Conservation (phyloP, 2,797 vertebrate species). For the Pteropus rufus region DNA sequence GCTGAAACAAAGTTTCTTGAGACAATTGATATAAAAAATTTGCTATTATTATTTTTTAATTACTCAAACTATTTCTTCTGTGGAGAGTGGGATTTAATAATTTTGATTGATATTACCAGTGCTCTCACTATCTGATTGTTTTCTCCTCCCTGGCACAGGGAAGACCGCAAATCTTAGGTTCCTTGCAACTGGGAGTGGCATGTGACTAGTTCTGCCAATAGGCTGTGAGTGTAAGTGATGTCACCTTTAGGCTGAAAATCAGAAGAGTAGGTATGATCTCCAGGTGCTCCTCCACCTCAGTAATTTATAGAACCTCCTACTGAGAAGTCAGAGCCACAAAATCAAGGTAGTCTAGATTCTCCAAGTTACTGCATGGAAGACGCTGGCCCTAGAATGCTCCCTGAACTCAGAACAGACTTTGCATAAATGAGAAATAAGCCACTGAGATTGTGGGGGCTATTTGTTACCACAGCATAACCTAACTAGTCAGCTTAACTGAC, state of each 20-base stretch:
- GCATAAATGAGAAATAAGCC: not conserved
- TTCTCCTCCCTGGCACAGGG: not conserved
- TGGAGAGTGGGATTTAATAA: not conserved
- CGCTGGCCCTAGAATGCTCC: not conserved
- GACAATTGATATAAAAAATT: not conserved
- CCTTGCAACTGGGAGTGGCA: not conserved
- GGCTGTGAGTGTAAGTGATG: not conserved
- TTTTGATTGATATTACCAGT: not conserved
- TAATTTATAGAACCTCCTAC: not conserved
- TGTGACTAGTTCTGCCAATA: not conserved
- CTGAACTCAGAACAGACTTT: not conserved
- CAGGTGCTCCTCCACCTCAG: not conserved
- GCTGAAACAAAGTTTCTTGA: not conserved
- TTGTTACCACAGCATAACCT: not conserved
- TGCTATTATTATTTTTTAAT: not conserved
- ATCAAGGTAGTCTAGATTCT: not conserved
- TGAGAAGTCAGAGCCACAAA: not conserved
- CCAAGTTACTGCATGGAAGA: not conserved
- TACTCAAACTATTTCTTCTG: not conserved
- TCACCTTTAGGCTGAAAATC: not conserved
- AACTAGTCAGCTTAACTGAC: not conserved
- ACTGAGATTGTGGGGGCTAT: not conserved
- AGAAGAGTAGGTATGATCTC: not conserved
- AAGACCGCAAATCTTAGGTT: not conserved
- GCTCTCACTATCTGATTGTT: not conserved